Evolutionary conservation across 2,113 vertebrate genomes (phyloP), one percentile per base, ranked within the genome.

Genomic region (Micromys minutus): DNA sequence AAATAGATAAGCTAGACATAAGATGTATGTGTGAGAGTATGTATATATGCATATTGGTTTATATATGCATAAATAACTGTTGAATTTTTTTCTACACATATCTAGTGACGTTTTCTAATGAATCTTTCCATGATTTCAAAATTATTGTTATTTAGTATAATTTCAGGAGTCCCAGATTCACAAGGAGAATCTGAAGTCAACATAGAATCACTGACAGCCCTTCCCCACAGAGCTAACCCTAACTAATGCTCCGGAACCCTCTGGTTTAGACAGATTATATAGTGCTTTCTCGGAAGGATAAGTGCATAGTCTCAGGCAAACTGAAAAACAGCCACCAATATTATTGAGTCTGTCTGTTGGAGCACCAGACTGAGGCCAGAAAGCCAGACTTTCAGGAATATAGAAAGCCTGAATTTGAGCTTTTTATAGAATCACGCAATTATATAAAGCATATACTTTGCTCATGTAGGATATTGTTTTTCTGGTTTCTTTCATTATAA

Each of bases 341-440:
- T 79, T 65, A 83, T 0, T 67, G 65, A 90, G 8, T 88, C 67
- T 96, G 7, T 85, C 76, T 96, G 4, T 81, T 42, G 87, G 61
- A 47, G 34, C 12, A 19, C 31, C 72, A 80, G 87, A 94, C 22
- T 90, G 74, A 96, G 22, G 45, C 59, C 9, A 31, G 84, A 59
- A 45, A 93, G 31, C 11, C 63, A 87, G 79, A 96, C 75, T 75
- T 81, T 55, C 31, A 94, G 75, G 17, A 91, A 90, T 34, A 31
- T 7, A 86, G 63, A 71, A 5, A 93, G 45, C 9, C 65, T 76
- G 90, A 87, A 95, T 95, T 87, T 92, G 79, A 96, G 5, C 19
- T 95, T 94, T 95, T 90, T 84, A 93, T 69, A 65, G 81, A 22
- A 85, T 81, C 63, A 16, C n/a, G n/a, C 15, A 94, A 94, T 92